A percentile compares a stretch with the other conserved stretches of the same genome.
Evolutionary conservation across 2,797 vertebrate genomes (phyloP).

Genomic region (Myoxocephalus aenaeus): DNA sequence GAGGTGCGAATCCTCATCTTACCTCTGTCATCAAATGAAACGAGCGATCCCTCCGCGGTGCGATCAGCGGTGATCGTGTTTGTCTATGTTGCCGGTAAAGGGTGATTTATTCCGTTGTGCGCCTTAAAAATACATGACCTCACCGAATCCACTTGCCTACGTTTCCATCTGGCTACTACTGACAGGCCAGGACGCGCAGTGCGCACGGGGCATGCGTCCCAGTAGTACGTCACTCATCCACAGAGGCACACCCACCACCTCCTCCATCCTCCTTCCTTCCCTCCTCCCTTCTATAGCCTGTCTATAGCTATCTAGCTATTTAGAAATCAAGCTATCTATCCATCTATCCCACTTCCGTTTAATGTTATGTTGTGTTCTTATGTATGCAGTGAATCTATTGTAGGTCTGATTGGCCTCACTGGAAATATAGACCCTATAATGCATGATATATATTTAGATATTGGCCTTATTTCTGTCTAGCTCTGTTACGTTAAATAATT

Average conservation of each 20-base stretch:
- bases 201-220: slow-evolving; percentile 83
- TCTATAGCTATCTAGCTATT: slow-evolving; percentile 23
- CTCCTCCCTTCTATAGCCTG: slow-evolving; percentile 27
- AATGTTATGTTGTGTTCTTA: neutral
- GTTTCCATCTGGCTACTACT: slow-evolving; percentile 80
- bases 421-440: neutral
- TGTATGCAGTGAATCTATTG: neutral
- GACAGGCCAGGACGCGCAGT: slow-evolving; percentile 83
- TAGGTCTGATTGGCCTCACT: neutral
- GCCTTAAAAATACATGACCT: slow-evolving; percentile 85
- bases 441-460: neutral
- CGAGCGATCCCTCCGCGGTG: slow-evolving; percentile 41
- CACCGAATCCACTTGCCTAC: slow-evolving; percentile 79
- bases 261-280: slow-evolving; percentile 38
- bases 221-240: slow-evolving; percentile 76
- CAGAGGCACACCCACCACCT: slow-evolving; percentile 78
- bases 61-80: slow-evolving; percentile 39
- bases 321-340: neutral
- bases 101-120: slow-evolving; percentile 74
- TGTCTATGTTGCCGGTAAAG: slow-evolving; percentile 52
- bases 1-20: slow-evolving; percentile 74
- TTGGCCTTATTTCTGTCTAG: neutral
- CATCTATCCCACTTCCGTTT: neutral
- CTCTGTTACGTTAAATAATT: neutral
- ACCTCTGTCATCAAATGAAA: slow-evolving; percentile 72